These are phyloP conservation scores for Riparia riparia DNA, from an alignment of 2,113 vertebrate species.

Conservation along the genomic window DNA sequence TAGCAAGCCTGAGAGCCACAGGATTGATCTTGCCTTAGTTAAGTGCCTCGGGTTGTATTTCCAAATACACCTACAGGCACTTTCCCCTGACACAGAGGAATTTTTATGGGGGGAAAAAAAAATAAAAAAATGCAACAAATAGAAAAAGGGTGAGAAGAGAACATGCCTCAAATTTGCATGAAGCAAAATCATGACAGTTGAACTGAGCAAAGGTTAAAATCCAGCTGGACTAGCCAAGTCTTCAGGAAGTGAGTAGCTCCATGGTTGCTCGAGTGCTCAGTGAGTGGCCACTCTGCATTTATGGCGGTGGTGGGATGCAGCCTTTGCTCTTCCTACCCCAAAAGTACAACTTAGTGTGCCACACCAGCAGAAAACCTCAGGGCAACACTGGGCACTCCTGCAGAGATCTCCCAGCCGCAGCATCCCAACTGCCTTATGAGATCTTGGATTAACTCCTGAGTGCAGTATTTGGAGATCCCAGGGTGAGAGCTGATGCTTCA, in stretches of 20 bases:
- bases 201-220: background rate
- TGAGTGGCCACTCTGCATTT: background rate
- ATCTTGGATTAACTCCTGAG: background rate
- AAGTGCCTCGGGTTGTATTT: background rate
- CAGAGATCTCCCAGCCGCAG: background rate
- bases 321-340: background rate
- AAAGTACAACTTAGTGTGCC: background rate
- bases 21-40: background rate
- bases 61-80: background rate
- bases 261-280: rapidly evolving
- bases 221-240: background rate
- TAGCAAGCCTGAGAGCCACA: background rate
- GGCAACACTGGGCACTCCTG: background rate
- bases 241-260: background rate
- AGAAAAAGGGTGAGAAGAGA: background rate
- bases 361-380: background rate
- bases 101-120: background rate
- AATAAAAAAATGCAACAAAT: background rate
- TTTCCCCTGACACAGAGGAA: background rate
- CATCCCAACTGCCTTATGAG: rapidly evolving
- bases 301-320: background rate
- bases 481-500: background rate
- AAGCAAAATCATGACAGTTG: background rate
- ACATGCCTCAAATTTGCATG: background rate
- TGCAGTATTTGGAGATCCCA: background rate